Evolutionary conservation across 2,888 invertebrate genomes (phyloP).

Genomic region (Drosophila macrospina): DNA sequence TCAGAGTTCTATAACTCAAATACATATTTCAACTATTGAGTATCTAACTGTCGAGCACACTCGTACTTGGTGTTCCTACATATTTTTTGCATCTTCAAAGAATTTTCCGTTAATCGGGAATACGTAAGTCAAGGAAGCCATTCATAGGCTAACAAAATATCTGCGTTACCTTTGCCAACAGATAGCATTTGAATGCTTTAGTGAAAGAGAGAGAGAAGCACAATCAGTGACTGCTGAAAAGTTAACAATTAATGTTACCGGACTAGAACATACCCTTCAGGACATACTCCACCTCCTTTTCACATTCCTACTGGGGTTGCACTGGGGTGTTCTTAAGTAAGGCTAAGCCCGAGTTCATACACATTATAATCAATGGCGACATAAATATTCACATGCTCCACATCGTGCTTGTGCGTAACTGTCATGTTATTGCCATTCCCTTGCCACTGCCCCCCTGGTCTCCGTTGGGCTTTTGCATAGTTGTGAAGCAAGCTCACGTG

Average conservation of each 20-base stretch:
- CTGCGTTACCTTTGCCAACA: background rate
- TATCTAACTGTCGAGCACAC: background rate
- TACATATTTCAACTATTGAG: too few species aligned
- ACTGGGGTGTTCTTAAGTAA: background rate
- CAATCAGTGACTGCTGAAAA: background rate
- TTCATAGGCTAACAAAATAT: background rate
- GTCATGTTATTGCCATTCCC: slow-evolving; percentile 24
- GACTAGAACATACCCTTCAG: background rate
- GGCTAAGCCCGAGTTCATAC: slow-evolving; percentile 46
- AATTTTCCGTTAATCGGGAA: background rate
- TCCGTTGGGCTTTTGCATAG: slow-evolving; percentile 9
- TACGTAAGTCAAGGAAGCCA: background rate
- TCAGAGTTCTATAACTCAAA: too few species aligned
- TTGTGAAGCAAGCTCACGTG: slow-evolving; percentile 53
- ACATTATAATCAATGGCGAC: slow-evolving; percentile 64
- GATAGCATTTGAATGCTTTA: background rate
- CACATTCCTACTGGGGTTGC: background rate
- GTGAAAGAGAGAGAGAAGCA: background rate
- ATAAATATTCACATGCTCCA: slow-evolving; percentile 74
- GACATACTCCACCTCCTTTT: background rate
- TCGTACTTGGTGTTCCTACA: background rate
- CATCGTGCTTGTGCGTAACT: slow-evolving; percentile 57
- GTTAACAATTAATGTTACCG: background rate
- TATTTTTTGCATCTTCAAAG: background rate
- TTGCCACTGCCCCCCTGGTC: background rate